These are phyloP conservation scores for Lepetodrilus schrolli DNA, from an alignment of 2,888 invertebrate genomes.

Conservation along the genomic window DNA sequence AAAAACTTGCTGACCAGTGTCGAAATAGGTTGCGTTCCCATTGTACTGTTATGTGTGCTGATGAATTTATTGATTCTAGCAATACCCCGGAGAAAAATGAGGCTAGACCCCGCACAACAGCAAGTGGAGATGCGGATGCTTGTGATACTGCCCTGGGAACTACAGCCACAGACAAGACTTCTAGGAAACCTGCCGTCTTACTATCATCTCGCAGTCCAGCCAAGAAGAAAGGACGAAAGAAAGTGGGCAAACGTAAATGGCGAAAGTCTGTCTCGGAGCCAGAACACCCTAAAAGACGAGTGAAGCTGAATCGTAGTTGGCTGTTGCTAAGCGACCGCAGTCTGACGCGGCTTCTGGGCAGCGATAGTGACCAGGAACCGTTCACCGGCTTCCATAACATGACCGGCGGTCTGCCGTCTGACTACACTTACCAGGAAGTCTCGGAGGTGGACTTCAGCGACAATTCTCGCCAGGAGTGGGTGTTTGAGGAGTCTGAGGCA, in stretches of 20 bases:
- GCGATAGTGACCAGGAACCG: conserved; percentile 43
- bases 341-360: conserved; percentile 48
- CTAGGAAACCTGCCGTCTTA: too few relatives aligned
- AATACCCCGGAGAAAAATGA: neutral
- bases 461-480: conserved; percentile 53
- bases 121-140: neutral
- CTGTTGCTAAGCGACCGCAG: conserved; percentile 51
- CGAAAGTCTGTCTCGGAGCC: neutral
- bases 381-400: conserved; percentile 54
- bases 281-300: conserved; percentile 34
- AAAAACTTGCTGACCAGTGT: too few relatives aligned
- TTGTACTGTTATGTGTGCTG: too few relatives aligned
- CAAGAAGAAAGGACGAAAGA: neutral
- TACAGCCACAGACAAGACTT: neutral
- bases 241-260: conserved; percentile 9
- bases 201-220: too few relatives aligned
- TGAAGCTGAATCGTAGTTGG: conserved; percentile 56
- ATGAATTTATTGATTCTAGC: too few relatives aligned
- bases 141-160: neutral
- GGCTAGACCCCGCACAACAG: neutral
- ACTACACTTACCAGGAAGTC: conserved; percentile 52
- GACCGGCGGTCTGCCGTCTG: conserved; percentile 45
- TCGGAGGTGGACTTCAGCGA: conserved; percentile 52
- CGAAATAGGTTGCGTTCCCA: too few relatives aligned
- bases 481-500: conserved; percentile 36